These are phyloP conservation scores for Cossypha caffra DNA, from an alignment of 2,797 vertebrate species.

Conservation along the genomic window DNA sequence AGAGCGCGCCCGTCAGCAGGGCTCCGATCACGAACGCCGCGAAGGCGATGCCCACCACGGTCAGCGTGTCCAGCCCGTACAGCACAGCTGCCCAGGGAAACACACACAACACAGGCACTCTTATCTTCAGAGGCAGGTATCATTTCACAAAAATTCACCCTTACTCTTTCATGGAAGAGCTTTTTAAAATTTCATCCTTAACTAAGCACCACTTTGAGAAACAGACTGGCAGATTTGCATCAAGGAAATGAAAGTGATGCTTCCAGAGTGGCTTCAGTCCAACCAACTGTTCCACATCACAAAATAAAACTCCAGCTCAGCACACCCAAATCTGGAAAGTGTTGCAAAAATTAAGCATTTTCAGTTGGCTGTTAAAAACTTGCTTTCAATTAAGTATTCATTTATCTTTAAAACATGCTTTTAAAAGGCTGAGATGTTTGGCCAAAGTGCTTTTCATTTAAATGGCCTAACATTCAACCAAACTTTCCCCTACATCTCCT, in stretches of 20 bases:
- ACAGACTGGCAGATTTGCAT: not conserved
- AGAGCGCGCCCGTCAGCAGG: conserved; percentile 92
- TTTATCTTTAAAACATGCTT: not conserved
- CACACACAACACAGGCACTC: not conserved
- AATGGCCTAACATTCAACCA: not conserved
- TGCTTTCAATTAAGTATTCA: not conserved
- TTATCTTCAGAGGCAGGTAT: not conserved
- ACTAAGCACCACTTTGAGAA: not conserved
- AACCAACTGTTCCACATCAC: not conserved
- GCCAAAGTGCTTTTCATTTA: not conserved
- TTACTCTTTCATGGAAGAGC: not conserved
- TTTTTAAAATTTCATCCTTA: not conserved
- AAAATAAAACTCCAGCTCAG: not conserved
- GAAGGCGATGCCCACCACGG: conserved; percentile 94
- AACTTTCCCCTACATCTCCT: conserved; percentile 54
- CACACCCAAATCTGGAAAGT: not conserved
- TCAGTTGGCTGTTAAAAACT: not conserved
- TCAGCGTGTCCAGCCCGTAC: conserved; percentile 88
- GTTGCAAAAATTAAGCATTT: not conserved
- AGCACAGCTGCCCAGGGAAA: conserved; percentile 70
- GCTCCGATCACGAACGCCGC: conserved; percentile 94
- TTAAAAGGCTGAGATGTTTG: not conserved
- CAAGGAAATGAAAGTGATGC: not conserved
- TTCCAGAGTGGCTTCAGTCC: not conserved
- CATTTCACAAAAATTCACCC: not conserved